Percentiles rank a stretch among this genome's conserved stretches.
phyloP scores from a whole-genome alignment of 2,888 invertebrate species.

The Sarcophaga caerulescens region DNA sequence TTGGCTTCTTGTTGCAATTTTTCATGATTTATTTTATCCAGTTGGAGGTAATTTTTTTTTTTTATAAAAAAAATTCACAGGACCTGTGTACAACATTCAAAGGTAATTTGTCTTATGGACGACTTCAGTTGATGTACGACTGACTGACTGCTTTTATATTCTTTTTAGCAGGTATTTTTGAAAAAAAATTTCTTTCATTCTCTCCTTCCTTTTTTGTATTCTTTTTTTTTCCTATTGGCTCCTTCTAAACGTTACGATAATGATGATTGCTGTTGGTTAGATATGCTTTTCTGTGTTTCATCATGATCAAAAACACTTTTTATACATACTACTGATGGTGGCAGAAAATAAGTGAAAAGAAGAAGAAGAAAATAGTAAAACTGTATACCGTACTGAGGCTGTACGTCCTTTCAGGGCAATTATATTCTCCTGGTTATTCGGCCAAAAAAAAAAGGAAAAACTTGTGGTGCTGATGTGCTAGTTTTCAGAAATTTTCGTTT shows the following conservation, averaged over 20 bases:
- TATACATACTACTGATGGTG: background rate
- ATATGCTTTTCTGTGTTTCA: conserved; percentile 46
- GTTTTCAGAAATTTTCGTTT: background rate
- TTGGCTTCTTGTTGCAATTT: background rate
- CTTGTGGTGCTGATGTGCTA: background rate
- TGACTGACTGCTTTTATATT: conserved; percentile 34
- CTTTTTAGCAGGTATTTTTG: background rate
- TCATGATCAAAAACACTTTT: conserved; percentile 61
- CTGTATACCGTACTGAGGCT: background rate
- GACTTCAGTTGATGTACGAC: conserved; percentile 46
- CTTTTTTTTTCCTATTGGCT: conserved; percentile 39
- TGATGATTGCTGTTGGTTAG: conserved; percentile 63
- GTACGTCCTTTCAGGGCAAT: background rate
- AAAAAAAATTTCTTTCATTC: background rate
- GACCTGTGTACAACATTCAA: conserved; percentile 41
- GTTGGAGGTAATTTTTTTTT: background rate
- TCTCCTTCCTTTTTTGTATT: background rate
- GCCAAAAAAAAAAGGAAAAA: background rate
- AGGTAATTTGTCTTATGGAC: conserved; percentile 64
- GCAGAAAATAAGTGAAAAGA: background rate
- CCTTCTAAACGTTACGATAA: conserved; percentile 56
- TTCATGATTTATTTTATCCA: conserved; percentile 20
- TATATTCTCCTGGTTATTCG: background rate
- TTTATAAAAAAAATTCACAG: background rate
- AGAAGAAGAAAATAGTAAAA: background rate